Base-by-base conservation (phyloP, 2,113 vertebrate genomes). In the Uropsilus gracilis region DNA sequence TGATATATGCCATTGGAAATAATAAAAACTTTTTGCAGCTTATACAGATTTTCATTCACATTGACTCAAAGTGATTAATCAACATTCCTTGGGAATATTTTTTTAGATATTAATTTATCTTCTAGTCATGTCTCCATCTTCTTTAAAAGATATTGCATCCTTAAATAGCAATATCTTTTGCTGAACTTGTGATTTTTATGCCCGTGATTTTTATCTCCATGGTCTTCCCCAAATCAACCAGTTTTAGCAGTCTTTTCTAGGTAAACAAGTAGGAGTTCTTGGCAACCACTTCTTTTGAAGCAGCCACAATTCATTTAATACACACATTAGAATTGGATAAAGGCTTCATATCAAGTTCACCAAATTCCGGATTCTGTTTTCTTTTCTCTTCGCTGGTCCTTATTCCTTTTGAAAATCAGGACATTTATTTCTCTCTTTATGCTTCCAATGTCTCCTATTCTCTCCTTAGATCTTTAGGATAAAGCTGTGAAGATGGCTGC, bases 1-100 rank as follows among this genome's bases (percentile, higher is more conserved):
- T 89, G 87, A 84, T 87, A 66, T 77, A 89, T 89, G 80, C 55
- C 55, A 69, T 91, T 93, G 71, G 61, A 91, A 91, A 91, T 22
- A n/a, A 86, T 86, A 71, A 83, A 88, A 91, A 83, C 44, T 46
- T 94, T 50, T 13, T 42, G 61, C 20, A 83, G 30, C 30, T 50
- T 78, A 13, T 44, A 61, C n/a, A 39, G 34, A 55, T 86, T 72
- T 83, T 89, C 59, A 91, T 64, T 26, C n/a, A 69, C 28, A 9
- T 17, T 55, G 64, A 68, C 50, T 83, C n/a, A 24, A 77, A 80
- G 50, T 80, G 76, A 87, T 96, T 89, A 78, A 89, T 93, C 39
- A 89, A 80, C 14, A 80, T 18, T 71, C 24, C 53, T 57, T 44
- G 24, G 34, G 75, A 89, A 84, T 76, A 13, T 6, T 50, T 73